Evolutionary conservation across 1,140 invertebrate genomes (phyloP).

Genomic region (Penaeus japonicus): DNA sequence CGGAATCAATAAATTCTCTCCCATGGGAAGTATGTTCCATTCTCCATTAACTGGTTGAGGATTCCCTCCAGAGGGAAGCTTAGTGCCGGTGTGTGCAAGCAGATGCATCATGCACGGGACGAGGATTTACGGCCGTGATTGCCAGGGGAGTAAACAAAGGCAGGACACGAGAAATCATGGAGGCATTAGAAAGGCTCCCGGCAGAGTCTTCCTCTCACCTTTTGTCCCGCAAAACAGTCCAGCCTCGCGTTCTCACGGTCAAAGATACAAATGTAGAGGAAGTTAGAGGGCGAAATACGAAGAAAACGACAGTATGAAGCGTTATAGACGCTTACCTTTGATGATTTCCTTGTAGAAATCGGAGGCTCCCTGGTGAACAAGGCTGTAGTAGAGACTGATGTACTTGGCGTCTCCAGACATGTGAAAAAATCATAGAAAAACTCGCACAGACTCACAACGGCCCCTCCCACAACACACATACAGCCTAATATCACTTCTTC

Average conservation of each 20-base stretch:
- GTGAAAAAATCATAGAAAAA: slow-evolving; percentile 60
- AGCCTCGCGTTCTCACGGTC: neutral
- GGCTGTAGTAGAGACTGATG: slow-evolving; percentile 60
- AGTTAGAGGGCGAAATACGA: slow-evolving; percentile 8
- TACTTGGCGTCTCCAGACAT: slow-evolving; percentile 60
- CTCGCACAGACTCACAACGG: slow-evolving; percentile 60
- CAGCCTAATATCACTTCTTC: slow-evolving; percentile 36
- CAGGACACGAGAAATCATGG: slow-evolving; percentile 48
- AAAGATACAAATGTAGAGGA: neutral
- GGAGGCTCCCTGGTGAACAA: slow-evolving; percentile 59
- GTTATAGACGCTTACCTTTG: slow-evolving; percentile 45
- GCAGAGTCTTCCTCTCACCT: slow-evolving; percentile 39
- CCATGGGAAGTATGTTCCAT: neutral
- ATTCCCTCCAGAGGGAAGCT: neutral
- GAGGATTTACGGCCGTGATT: neutral
- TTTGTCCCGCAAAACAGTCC: slow-evolving; percentile 31
- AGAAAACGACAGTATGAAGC: no score
- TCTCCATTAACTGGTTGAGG: neutral
- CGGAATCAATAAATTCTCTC: slow-evolving; percentile 49
- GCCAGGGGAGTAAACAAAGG: slow-evolving; percentile 46
- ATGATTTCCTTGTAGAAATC: slow-evolving; percentile 59
- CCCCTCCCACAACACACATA: slow-evolving; percentile 58
- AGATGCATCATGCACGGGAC: neutral
- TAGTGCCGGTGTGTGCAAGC: neutral
- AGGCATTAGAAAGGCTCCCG: slow-evolving; percentile 45